phyloP scores from a whole-genome alignment of 2,888 invertebrate genomes.

The Plebejus argus region DNA sequence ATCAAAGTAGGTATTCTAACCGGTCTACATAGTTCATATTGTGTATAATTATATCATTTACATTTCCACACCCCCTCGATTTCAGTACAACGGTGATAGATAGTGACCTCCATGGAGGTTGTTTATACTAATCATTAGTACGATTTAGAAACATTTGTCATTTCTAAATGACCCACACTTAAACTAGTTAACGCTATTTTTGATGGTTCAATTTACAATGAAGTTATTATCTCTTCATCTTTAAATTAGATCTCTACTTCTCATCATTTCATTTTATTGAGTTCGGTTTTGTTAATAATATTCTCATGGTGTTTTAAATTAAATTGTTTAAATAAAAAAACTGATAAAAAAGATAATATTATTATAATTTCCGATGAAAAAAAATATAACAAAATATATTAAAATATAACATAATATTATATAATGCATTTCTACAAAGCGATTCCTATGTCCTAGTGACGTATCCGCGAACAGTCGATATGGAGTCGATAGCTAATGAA shows the following conservation, averaged over 20 bases:
- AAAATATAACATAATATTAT: not conserved
- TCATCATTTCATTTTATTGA: too few species aligned
- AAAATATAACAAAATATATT: too few species aligned
- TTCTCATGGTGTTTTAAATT: too few species aligned
- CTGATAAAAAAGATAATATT: too few species aligned
- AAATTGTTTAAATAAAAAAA: too few species aligned
- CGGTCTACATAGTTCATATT: not conserved
- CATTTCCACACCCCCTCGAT: conserved; percentile 22
- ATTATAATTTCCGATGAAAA: too few species aligned
- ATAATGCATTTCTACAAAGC: not conserved
- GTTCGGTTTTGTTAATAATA: too few species aligned
- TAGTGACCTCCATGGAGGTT: not conserved
- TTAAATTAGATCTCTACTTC: not conserved
- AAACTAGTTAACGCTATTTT: not conserved
- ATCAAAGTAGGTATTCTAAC: not conserved
- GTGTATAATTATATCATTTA: conserved; percentile 21
- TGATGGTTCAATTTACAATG: not conserved
- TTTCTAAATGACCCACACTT: not conserved
- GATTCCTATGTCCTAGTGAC: not conserved
- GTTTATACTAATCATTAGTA: conserved; percentile 24
- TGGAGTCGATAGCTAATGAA: conserved; percentile 70
- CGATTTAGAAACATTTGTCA: conserved; percentile 5
- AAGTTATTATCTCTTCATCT: not conserved
- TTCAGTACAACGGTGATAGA: conserved; percentile 9
- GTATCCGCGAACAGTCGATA: conserved; percentile 60